Evolutionary conservation across 2,113 vertebrate species (phyloP), one percentile per base, ranked within the genome.

Genomic region (Zosterops hypoxanthus): DNA sequence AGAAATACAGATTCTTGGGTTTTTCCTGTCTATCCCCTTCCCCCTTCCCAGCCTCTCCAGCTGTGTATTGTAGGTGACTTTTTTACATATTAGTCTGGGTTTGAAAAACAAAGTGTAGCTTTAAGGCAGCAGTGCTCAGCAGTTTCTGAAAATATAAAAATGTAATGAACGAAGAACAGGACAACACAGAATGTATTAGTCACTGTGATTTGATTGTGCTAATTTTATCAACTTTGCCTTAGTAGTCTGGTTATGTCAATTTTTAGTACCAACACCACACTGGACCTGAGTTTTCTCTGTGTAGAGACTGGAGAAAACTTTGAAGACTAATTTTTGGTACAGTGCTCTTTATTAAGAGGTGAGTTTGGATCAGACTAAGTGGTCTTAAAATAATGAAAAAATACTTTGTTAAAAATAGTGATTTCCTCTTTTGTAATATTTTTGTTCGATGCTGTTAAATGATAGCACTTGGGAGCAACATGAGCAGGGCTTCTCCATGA

Each of bases 401-500:
- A 66, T 20, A 47, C 16, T 47, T 57, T 1, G 2, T 66, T 60
- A 28, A 69, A 80, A 53, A 39, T 8, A 69, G 16, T 3, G 8
- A 31, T 44, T 75, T 92, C 23, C 33, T 78, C 15, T 55, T 73
- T 59, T 31, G 70, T 50, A 59, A 29, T 36, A 7, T 1, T 2
- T 82, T 49, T 88, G 6, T 47, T 25, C n/a, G 42, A 18, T 55
- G 17, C 25, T 33, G 11, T 36, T 75, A 52, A 39, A 24, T 0
- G 1, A 12, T 9, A 11, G 31, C 3, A 4, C n/a, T 61, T 3
- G 2, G 39, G 66, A 80, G 77, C 31, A 59, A 33, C 22, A 14
- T 0, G 12, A 53, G 5, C 42, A 21, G 36, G 28, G 29, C 26
- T 44, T 75, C 31, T 34, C 31, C 0, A 0, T 36, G 39, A 46